Evolutionary conservation across 2,888 invertebrate species (phyloP), one percentile per base, ranked within the genome.

Genomic region (Dasypogon diadema): DNA sequence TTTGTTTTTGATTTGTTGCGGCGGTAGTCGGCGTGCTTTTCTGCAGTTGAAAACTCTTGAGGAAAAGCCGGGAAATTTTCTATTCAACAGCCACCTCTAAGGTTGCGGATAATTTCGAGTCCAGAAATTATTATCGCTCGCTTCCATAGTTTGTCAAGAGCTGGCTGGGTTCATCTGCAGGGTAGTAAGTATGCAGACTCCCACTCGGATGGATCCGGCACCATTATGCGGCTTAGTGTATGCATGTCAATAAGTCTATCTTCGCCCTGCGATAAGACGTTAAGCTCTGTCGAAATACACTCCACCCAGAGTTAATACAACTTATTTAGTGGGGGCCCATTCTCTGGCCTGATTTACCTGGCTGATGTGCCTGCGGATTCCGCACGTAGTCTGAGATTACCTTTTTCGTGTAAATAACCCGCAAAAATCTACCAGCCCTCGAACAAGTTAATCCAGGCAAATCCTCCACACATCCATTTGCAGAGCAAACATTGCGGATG

Each of bases 381-480:
- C 34, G 37, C n/a, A 48, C 26, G 24, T 42, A 60, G 6, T 18
- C 14, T 70, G 30, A 34, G 70, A 70, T 70, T 70, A 70, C 54
- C 51, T 70, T 26, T 70, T 34, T 70, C 70, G 51, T 70, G 70
- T 70, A 70, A 70, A 70, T 70, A 70, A 70, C 70, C 51, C 54
- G 34, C 70, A 54, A 51, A 70, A 77, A 77, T 75, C 77, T 68
- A 76, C 77, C 76, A 65, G 73, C 74, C 68, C 74, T 74, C 65
- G 76, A 77, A 77, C 77, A 77, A 77, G 77, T 77, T 77, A 77
- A 77, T 77, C 77, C 77, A 76, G 75, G 75, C 76, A 77, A 77
- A 77, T 77, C 77, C 77, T 75, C 77, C 77, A 77, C 77, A 77
- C 76, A 77, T 77, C 77, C 77, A 76, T 77, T 77, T 77, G 75